Percentiles rank a stretch among this genome's conserved stretches.
Conservation (phyloP, 2,113 vertebrate genomes). For the Henicopernis longicauda region DNA sequence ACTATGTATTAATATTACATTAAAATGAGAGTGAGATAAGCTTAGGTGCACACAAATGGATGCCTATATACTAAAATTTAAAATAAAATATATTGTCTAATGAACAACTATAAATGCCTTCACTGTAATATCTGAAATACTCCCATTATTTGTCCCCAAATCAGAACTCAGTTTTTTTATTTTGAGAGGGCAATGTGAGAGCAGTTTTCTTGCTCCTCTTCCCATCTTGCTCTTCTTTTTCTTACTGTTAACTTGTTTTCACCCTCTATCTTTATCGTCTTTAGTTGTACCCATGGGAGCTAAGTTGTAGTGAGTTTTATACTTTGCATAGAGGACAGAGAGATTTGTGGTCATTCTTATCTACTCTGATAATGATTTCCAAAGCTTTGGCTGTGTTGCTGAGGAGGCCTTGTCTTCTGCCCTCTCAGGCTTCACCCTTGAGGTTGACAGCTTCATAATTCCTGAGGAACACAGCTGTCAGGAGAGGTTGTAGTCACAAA, state of each 20-base stretch:
- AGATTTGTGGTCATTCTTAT: slow-evolving; percentile 62
- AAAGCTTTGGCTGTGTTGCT: slow-evolving; percentile 34
- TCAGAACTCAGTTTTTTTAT: neutral
- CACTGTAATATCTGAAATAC: neutral
- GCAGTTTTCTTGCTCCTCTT: neutral
- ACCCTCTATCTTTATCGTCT: slow-evolving; percentile 12
- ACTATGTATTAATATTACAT: neutral
- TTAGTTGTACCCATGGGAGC: neutral
- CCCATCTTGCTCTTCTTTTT: neutral
- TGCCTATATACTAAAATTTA: neutral
- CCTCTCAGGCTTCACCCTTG: slow-evolving; percentile 53
- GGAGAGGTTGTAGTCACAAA: slow-evolving; percentile 42
- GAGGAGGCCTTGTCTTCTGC: slow-evolving; percentile 41
- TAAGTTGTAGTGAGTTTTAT: slow-evolving; percentile 13
- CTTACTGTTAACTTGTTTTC: neutral
- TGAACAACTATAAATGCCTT: neutral
- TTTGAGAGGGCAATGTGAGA: neutral
- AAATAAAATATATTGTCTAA: neutral
- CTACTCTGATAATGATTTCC: slow-evolving; percentile 55
- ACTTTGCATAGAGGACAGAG: slow-evolving; percentile 5
- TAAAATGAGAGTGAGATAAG: neutral
- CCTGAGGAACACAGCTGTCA: slow-evolving; percentile 58
- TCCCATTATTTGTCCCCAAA: neutral
- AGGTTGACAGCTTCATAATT: slow-evolving; percentile 68
- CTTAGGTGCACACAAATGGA: neutral